A percentile compares a stretch with the other conserved stretches of the same genome.
Conservation (phyloP, 2,113 vertebrate species). For the Crotalus viridis region DNA sequence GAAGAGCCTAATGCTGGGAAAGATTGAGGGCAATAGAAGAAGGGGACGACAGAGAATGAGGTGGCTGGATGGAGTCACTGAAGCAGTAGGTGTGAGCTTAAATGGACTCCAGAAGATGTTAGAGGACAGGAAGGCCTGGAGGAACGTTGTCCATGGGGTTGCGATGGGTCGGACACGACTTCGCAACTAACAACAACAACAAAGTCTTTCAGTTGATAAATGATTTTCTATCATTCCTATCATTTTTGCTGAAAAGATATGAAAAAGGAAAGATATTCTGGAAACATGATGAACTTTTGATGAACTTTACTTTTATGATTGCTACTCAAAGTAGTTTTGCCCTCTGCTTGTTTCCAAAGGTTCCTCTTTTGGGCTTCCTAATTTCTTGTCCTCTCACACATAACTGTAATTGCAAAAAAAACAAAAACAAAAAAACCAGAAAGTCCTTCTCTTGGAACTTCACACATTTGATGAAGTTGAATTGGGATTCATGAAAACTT, state of each 20-base stretch:
- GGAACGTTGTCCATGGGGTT: no score
- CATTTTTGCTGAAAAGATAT: not conserved
- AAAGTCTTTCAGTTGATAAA: not conserved
- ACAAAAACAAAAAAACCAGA: no score
- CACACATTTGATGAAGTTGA: not conserved
- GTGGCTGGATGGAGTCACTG: no score
- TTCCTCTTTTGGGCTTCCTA: not conserved
- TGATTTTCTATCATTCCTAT: not conserved
- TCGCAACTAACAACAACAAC: no score
- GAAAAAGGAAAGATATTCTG: not conserved
- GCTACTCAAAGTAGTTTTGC: not conserved
- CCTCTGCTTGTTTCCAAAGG: not conserved
- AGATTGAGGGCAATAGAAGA: no score
- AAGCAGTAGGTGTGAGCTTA: no score
- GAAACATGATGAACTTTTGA: not conserved
- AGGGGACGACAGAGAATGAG: no score
- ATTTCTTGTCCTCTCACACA: not conserved
- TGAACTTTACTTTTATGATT: not conserved
- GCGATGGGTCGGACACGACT: no score
- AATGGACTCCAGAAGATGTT: no score
- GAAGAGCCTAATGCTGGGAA: no score
- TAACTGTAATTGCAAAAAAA: not conserved
- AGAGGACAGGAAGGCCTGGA: no score
- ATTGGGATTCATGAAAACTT: not conserved
- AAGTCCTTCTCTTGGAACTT: not conserved